These are phyloP conservation scores for Eulacestoma nigropectus DNA, from an alignment of 2,113 vertebrate species.

Conservation along the genomic window DNA sequence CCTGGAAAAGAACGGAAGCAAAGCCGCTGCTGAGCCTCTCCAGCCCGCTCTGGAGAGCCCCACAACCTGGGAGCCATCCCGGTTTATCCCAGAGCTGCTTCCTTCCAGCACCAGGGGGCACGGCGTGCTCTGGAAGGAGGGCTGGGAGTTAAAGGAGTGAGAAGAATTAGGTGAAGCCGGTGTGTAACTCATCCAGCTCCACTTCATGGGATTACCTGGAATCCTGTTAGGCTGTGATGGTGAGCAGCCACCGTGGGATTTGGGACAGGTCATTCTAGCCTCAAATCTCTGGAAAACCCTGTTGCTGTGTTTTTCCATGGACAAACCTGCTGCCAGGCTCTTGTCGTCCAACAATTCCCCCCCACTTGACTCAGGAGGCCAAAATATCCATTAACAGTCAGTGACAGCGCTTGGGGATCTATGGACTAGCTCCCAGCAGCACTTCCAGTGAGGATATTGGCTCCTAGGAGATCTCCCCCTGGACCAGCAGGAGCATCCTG, in stretches of 20 bases:
- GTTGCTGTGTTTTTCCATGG: background rate
- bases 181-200: background rate
- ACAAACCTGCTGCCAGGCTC: background rate
- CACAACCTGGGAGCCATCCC: background rate
- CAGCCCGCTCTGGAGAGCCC: background rate
- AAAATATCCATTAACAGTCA: background rate
- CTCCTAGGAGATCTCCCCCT: background rate
- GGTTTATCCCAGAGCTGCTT: background rate
- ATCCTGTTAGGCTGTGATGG: constrained; percentile 2
- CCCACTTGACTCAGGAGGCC: background rate
- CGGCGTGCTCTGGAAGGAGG: background rate
- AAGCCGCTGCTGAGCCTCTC: background rate
- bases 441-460: background rate
- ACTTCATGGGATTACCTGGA: constrained; percentile 1
- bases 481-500: background rate
- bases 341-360: background rate
- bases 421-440: background rate
- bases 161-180: background rate
- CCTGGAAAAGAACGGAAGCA: constrained; percentile 14
- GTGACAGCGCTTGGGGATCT: background rate
- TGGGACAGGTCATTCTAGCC: background rate
- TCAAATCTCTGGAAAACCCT: background rate
- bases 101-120: background rate
- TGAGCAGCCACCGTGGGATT: background rate
- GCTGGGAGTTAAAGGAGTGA: background rate